A percentile compares a stretch with the other conserved stretches of the same genome.
Evolutionary conservation across 2,797 vertebrate genomes (phyloP).

Genomic region (Xiphophorus birchmanni): DNA sequence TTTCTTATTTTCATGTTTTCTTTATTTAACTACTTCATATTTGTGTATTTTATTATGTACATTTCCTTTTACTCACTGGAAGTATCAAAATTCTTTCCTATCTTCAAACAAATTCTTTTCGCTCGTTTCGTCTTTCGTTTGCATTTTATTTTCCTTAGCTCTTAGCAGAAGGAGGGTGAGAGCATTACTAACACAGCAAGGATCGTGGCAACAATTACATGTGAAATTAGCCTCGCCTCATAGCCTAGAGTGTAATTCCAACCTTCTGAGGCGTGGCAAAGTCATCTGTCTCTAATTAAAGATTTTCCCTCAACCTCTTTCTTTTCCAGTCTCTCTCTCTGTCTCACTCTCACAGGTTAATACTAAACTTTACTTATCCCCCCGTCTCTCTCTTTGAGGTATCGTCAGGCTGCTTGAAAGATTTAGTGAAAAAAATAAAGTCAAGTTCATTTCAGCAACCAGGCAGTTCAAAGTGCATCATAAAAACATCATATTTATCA

Average conservation of each 20-base stretch:
- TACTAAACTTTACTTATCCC: constrained; percentile 21
- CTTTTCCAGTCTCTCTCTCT: not conserved
- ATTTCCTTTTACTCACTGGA: not conserved
- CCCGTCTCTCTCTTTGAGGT: not conserved
- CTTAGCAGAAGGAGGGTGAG: constrained; percentile 36
- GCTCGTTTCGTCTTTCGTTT: not conserved
- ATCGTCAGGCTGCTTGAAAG: not conserved
- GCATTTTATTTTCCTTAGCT: constrained; percentile 1
- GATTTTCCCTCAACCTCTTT: constrained; percentile 52
- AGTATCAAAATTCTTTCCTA: constrained; percentile 1
- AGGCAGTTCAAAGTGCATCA: no score
- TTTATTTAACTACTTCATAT: not conserved
- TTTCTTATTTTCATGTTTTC: not conserved
- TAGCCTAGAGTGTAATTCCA: constrained; percentile 78
- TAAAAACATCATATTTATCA: no score
- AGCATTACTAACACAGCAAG: constrained; percentile 62
- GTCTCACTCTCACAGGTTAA: constrained; percentile 18
- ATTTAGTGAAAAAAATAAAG: constrained; percentile 1
- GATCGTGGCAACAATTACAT: constrained; percentile 77
- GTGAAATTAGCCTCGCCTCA: constrained; percentile 78
- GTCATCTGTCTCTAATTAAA: constrained; percentile 80
- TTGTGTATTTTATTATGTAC: not conserved
- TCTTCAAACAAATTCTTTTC: constrained; percentile 35
- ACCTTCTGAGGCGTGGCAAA: constrained; percentile 77
- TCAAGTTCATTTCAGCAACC: no score